These are phyloP conservation scores for Cantharis flavilabris DNA, from an alignment of 2,888 invertebrate species.

Conservation along the genomic window DNA sequence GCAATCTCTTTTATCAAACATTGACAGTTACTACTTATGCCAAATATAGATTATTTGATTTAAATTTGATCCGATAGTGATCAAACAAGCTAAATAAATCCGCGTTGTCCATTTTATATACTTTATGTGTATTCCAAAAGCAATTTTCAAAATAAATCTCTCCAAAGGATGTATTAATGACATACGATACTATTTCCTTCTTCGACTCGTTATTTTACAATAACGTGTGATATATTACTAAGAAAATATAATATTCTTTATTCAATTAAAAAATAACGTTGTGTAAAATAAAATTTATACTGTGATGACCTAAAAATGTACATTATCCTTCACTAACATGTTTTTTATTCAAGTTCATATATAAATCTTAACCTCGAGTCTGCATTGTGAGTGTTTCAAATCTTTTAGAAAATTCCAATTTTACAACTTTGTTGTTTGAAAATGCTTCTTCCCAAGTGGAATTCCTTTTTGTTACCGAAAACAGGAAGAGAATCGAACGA, in stretches of 20 bases:
- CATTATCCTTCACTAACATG: not conserved
- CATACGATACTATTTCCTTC: not conserved
- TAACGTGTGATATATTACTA: not conserved
- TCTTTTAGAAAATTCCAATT: not conserved
- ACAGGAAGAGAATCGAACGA: not conserved
- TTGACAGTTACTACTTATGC: slow-evolving; percentile 20
- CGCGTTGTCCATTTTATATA: not conserved
- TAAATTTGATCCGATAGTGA: slow-evolving; percentile 1
- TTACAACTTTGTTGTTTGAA: not conserved
- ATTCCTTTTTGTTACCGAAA: not conserved
- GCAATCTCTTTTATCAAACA: slow-evolving; percentile 23
- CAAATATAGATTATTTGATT: slow-evolving; percentile 20
- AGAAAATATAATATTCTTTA: not conserved
- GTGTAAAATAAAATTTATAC: not conserved
- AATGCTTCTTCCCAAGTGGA: not conserved
- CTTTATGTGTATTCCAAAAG: not conserved
- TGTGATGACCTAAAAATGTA: not conserved
- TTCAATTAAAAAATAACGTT: not conserved
- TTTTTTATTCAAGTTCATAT: not conserved
- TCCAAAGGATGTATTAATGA: not conserved
- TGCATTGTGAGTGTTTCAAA: not conserved
- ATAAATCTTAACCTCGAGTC: not conserved
- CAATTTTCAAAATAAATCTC: not conserved
- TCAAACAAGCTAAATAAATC: not conserved
- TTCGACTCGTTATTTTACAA: not conserved